Evolutionary conservation across 2,113 vertebrate species (phyloP).

Genomic region (Pachycephala philippinensis): DNA sequence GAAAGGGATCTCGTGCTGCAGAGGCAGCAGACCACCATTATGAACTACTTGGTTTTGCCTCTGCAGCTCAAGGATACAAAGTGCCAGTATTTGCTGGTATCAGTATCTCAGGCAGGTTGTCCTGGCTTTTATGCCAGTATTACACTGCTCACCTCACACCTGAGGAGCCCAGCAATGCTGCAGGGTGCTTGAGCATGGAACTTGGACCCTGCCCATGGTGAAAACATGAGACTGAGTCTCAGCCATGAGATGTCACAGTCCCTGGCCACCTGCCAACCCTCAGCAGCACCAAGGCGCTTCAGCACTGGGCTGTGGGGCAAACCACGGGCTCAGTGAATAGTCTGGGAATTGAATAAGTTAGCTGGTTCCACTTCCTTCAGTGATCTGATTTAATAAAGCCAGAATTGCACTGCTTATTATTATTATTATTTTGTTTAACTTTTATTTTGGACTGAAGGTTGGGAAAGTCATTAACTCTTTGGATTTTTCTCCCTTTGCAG

Average conservation of each 20-base stretch:
- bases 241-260: no score
- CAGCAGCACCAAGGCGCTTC: not conserved
- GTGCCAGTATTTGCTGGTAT: not conserved
- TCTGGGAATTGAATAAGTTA: fast-evolving
- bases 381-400: not conserved
- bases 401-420: not conserved
- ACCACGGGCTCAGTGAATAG: fast-evolving
- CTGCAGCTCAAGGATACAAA: not conserved
- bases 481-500: not conserved
- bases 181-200: fast-evolving
- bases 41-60: not conserved
- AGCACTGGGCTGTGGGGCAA: no score
- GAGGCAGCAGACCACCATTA: not conserved
- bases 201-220: fast-evolving
- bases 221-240: fast-evolving
- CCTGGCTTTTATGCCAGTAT: fast-evolving
- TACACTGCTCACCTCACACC: fast-evolving
- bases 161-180: not conserved
- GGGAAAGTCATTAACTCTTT: no score
- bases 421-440: not conserved
- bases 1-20: not conserved
- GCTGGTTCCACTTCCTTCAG: fast-evolving
- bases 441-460: not conserved
- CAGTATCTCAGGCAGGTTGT: not conserved
- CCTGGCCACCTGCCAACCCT: not conserved